phyloP scores from a whole-genome alignment of 2,888 invertebrate genomes.

The Tinea semifulvella region DNA sequence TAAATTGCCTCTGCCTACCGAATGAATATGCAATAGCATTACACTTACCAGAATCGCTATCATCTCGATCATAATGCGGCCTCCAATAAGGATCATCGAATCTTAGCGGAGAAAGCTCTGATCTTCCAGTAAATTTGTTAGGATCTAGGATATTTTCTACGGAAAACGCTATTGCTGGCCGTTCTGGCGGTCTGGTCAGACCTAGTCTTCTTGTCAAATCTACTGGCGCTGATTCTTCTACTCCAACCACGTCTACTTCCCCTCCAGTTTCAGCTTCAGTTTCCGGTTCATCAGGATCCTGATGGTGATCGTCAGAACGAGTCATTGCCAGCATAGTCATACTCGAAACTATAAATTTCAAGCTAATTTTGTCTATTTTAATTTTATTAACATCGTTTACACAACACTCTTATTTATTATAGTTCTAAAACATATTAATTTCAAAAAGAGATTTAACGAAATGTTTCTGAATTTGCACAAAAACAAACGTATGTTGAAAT shows the following conservation, averaged over 20 bases:
- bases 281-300: slow-evolving; percentile 33
- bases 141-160: slow-evolving; percentile 92
- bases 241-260: slow-evolving; percentile 58
- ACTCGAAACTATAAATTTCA: slow-evolving; percentile 21
- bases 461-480: neutral
- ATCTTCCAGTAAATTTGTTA: slow-evolving; percentile 85
- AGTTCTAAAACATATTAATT: slow-evolving; percentile 3
- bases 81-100: slow-evolving; percentile 68
- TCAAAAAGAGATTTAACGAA: neutral
- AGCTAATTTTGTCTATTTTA: slow-evolving; percentile 3
- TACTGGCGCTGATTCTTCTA: slow-evolving; percentile 56
- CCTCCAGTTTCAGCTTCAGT: slow-evolving; percentile 45
- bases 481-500: neutral
- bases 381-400: neutral
- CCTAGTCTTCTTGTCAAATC: slow-evolving; percentile 60
- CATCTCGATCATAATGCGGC: slow-evolving; percentile 64
- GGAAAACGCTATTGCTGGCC: slow-evolving; percentile 77
- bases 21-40: too few relatives aligned
- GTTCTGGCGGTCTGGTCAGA: slow-evolving; percentile 66
- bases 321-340: slow-evolving; percentile 66
- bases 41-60: slow-evolving; percentile 65
- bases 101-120: slow-evolving; percentile 56
- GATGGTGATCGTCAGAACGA: slow-evolving; percentile 51
- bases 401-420: neutral
- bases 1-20: too few relatives aligned